Base-by-base conservation (phyloP, 2,888 invertebrate species). In the Metellina segmentata region DNA sequence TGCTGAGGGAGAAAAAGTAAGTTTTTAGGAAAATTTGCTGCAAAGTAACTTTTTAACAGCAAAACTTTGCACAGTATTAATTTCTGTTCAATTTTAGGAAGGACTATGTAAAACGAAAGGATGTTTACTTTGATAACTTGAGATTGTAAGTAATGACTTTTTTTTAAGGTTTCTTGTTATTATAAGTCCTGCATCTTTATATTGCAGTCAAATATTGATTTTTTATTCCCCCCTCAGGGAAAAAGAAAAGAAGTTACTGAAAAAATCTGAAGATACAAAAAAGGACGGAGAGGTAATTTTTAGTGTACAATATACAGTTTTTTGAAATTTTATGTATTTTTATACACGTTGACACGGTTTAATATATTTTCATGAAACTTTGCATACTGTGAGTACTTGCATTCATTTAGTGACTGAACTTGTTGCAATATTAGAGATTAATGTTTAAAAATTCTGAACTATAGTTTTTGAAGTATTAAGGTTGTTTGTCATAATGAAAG, bases 1-100 rank as follows among this genome's bases (percentile, higher is more conserved):
- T 96, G 92, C 79, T 93, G 52, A 92, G 92, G 71, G 93, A 94
- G 74, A 93, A 87, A 75, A 93, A 92, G 88, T 93, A 89, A 83
- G 91, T 82, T 20, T 11, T 69, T 52, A 70, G n/a, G 16, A 11
- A 61, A 61, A 61, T 61, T 78, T 34, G 1, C 72, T 82, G 7
- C 6, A 48, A 75, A 75, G 19, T 20, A 34, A 75, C 19, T 34
- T 13, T 11, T 19, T 34, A 11, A 34, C 19, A 48, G 74, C 5
- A n/a, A 52, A 16, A 34, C 13, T 75, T 74, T 74, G 74, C n/a
- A n/a, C 19, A 8, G 7, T 19, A 70, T 81, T 82, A 48, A 16
- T 19, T 48, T 52, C 34, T 9, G 71, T 72, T 48, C 13, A 71
- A 11, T 81, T 71, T 20, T 53, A 91, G 91, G 53, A 86, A 83